Percentiles rank a stretch among this genome's conserved stretches.
These are phyloP conservation scores for Phocides pigmalion DNA, from an alignment of 1,140 invertebrate species.

Conservation along the genomic window DNA sequence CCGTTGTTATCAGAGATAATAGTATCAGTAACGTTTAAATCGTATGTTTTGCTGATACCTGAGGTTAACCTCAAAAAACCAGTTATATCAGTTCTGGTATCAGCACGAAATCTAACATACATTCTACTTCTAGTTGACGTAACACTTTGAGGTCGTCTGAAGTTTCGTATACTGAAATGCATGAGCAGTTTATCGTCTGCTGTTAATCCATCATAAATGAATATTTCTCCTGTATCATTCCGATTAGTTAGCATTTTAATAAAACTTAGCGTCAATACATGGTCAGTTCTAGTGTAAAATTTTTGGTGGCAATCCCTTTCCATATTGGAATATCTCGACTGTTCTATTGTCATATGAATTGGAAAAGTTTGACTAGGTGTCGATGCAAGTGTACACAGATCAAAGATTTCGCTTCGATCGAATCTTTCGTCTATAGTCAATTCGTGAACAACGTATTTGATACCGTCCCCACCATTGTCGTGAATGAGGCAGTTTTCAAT, in stretches of 20 bases:
- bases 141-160: conserved; percentile 93
- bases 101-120: conserved; percentile 89
- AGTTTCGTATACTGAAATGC: conserved; percentile 88
- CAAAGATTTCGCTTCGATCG: conserved; percentile 89
- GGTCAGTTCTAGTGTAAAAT: conserved; percentile 90
- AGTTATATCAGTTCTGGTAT: conserved; percentile 87
- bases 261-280: conserved; percentile 93
- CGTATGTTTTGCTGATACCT: conserved; percentile 91
- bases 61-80: conserved; percentile 91
- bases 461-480: conserved; percentile 93
- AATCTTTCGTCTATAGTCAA: conserved; percentile 88
- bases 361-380: conserved; percentile 93
- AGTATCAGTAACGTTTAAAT: conserved; percentile 94
- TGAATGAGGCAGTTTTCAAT: conserved; percentile 89
- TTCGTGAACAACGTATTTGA: conserved; percentile 93
- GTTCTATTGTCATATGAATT: conserved; percentile 89
- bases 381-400: conserved; percentile 93
- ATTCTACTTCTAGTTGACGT: conserved; percentile 91
- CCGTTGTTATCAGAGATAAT: conserved; percentile 95
- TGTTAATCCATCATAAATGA: conserved; percentile 91
- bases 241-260: conserved; percentile 89
- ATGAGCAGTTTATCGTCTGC: conserved; percentile 88
- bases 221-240: conserved; percentile 89
- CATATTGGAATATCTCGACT: conserved; percentile 88
- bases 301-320: conserved; percentile 89